Conservation (phyloP, 2,888 invertebrate species). For the Malacosoma neustria region DNA sequence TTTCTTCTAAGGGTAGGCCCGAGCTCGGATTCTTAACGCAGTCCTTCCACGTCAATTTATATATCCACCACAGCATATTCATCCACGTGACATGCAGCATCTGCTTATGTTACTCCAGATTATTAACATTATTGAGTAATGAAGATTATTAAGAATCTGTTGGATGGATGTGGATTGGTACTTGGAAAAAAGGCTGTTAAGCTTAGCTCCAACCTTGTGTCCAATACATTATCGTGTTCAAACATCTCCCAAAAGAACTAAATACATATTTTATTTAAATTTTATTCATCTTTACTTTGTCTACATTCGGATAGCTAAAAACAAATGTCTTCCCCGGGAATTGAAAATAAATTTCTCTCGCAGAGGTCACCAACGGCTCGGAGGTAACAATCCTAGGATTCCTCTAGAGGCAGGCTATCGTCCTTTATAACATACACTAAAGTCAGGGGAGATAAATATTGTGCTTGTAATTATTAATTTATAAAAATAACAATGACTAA, state of each 20-base stretch:
- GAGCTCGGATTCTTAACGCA: too few species aligned
- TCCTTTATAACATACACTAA: constrained; percentile 18
- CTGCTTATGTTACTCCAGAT: too few species aligned
- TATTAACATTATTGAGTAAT: too few species aligned
- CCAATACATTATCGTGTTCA: background rate
- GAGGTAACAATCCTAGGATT: constrained; percentile 20
- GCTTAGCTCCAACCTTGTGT: background rate
- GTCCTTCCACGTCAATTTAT: too few species aligned
- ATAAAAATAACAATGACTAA: too few species aligned
- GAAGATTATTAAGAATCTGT: too few species aligned
- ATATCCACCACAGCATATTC: too few species aligned
- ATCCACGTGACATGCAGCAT: too few species aligned
- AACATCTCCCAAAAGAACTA: background rate
- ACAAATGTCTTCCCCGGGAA: constrained; percentile 11
- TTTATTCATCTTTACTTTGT: background rate
- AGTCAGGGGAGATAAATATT: constrained; percentile 11
- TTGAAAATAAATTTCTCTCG: constrained; percentile 24
- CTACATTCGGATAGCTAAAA: background rate
- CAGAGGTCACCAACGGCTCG: constrained; percentile 14
- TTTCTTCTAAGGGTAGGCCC: too few species aligned
- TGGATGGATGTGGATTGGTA: too few species aligned
- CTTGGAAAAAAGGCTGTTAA: too few species aligned
- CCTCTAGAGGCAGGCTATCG: constrained; percentile 24
- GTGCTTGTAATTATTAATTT: too few species aligned
- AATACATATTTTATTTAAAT: background rate